These are phyloP conservation scores for Rhabdomys dilectus DNA, from an alignment of 2,113 vertebrate species.

Conservation along the genomic window DNA sequence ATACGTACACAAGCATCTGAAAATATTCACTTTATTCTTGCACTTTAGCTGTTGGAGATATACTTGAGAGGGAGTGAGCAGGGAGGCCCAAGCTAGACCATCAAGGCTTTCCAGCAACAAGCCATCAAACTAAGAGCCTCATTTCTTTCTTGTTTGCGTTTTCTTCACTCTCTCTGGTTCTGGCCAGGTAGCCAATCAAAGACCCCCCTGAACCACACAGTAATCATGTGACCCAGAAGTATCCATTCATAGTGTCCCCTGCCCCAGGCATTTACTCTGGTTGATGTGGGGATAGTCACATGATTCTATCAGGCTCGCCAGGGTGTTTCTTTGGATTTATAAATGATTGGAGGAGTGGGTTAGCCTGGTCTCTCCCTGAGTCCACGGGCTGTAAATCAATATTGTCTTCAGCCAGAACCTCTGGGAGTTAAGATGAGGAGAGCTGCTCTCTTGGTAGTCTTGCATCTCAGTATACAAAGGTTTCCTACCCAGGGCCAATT, in stretches of 20 bases:
- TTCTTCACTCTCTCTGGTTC: background rate
- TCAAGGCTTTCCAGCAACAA: rapidly evolving
- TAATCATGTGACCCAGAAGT: conserved; percentile 14
- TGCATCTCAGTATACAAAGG: background rate
- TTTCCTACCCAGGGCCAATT: background rate
- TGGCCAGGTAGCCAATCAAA: background rate
- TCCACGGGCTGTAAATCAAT: background rate
- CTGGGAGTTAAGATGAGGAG: background rate
- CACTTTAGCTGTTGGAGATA: too few species aligned
- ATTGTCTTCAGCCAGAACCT: background rate
- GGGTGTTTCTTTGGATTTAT: background rate
- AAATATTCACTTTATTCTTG: background rate
- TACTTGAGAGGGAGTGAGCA: background rate
- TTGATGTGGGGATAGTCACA: background rate
- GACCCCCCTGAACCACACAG: background rate
- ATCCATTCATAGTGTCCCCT: background rate
- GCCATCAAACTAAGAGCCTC: background rate
- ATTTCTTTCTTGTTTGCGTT: background rate
- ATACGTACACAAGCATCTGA: background rate
- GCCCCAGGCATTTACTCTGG: background rate
- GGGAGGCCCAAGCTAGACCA: background rate
- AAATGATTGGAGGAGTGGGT: background rate
- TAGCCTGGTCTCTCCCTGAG: background rate
- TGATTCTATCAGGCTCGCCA: background rate
- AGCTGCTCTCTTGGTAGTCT: background rate